phyloP scores from a whole-genome alignment of 2,113 vertebrate genomes.

The Tringa solitaria region DNA sequence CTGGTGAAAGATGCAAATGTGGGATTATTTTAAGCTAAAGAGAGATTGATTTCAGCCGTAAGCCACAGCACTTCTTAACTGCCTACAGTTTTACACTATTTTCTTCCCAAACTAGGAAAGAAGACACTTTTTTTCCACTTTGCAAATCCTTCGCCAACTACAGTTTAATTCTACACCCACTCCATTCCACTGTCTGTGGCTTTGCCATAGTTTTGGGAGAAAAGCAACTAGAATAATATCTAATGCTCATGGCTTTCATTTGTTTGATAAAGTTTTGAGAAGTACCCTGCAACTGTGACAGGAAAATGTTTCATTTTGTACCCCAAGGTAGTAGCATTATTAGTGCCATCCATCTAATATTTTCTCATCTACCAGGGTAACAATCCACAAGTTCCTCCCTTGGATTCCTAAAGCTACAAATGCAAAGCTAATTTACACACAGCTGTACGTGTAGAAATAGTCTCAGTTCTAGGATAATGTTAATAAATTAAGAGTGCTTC shows the following conservation, averaged over 20 bases:
- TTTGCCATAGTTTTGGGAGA: neutral
- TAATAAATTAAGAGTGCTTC: neutral
- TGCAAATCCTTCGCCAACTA: neutral
- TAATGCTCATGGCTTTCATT: neutral
- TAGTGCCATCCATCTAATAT: neutral
- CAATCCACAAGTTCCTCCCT: neutral
- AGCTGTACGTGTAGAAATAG: neutral
- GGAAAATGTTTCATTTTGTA: neutral
- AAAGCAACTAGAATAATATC: neutral
- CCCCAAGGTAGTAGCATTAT: neutral
- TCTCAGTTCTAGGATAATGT: neutral
- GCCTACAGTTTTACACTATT: neutral
- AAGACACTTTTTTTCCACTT: neutral
- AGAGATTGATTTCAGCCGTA: neutral
- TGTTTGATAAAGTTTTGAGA: neutral
- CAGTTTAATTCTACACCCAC: neutral
- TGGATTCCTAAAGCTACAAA: neutral
- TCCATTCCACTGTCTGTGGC: neutral
- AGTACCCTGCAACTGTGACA: neutral
- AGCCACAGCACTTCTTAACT: neutral
- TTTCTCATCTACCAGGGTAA: neutral
- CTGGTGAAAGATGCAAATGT: neutral
- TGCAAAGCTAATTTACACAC: neutral
- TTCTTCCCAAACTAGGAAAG: neutral
- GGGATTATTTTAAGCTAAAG: neutral